These are phyloP conservation scores for Prolemur simus DNA, from an alignment of 2,113 vertebrate species.

Conservation along the genomic window DNA sequence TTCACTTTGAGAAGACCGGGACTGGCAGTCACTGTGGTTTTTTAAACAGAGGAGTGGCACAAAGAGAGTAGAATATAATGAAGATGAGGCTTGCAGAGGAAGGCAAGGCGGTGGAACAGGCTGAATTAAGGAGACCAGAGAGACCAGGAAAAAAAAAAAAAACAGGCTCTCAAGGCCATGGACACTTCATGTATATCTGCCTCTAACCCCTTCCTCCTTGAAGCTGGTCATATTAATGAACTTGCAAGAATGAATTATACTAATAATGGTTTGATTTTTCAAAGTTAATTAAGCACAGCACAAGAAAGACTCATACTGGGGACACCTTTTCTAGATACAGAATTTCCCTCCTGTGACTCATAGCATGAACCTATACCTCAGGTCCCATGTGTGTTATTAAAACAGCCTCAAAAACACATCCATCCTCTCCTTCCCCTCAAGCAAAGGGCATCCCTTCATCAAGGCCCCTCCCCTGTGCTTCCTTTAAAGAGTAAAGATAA, in stretches of 20 bases:
- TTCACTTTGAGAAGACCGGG: neutral
- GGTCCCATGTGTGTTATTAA: neutral
- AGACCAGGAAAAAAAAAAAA: neutral
- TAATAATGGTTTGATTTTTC: neutral
- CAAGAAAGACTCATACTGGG: neutral
- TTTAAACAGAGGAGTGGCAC: neutral
- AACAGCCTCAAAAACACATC: neutral
- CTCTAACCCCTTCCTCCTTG: neutral
- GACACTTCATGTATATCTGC: neutral
- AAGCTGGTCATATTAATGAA: neutral
- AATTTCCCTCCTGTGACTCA: slow-evolving; percentile 48
- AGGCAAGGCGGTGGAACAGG: neutral
- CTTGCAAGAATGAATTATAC: neutral
- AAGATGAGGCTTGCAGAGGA: neutral
- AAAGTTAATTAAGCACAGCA: neutral
- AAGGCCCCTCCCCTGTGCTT: neutral
- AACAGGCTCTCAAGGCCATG: neutral
- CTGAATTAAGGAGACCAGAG: neutral
- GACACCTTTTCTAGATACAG: neutral
- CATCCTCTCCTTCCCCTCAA: neutral
- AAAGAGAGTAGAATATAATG: neutral
- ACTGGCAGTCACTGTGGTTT: neutral
- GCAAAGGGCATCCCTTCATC: neutral
- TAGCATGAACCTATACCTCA: neutral
- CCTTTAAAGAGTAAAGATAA: slow-evolving; percentile 41